Evolutionary conservation across 2,797 vertebrate genomes (phyloP).

Genomic region (Pantherophis vulpinus): DNA sequence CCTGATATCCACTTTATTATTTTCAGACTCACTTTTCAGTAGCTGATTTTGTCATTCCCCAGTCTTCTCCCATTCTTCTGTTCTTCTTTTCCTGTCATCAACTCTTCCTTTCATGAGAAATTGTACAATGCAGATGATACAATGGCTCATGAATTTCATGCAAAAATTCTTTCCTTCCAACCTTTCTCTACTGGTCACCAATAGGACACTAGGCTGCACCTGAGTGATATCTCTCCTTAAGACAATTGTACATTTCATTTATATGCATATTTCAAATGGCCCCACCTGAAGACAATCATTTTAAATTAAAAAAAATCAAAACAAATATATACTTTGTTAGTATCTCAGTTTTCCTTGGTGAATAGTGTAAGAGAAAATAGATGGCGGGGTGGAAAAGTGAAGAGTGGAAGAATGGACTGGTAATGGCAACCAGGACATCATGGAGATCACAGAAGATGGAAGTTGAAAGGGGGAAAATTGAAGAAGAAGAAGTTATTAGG

Average conservation of each 20-base stretch:
- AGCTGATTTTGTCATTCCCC: neutral
- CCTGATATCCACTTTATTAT: neutral
- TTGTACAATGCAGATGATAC: rapidly evolving
- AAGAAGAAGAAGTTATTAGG: neutral
- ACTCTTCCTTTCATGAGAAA: neutral
- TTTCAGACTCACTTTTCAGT: neutral
- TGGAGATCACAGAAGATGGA: neutral
- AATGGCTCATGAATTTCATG: neutral
- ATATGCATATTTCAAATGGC: neutral
- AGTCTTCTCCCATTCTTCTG: neutral
- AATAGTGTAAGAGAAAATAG: neutral
- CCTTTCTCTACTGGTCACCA: neutral
- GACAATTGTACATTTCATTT: neutral
- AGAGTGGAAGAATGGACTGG: neutral
- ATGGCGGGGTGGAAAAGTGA: neutral
- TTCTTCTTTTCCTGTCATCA: neutral
- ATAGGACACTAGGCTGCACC: neutral
- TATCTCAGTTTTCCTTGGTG: neutral
- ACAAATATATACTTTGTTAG: neutral
- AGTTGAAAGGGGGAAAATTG: neutral
- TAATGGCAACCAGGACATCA: neutral
- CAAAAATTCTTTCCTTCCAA: neutral
- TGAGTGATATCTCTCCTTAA: neutral
- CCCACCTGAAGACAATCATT: neutral
- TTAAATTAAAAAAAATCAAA: neutral